Base-by-base conservation (phyloP, 2,888 invertebrate species). In the Eupithecia pulchellata region DNA sequence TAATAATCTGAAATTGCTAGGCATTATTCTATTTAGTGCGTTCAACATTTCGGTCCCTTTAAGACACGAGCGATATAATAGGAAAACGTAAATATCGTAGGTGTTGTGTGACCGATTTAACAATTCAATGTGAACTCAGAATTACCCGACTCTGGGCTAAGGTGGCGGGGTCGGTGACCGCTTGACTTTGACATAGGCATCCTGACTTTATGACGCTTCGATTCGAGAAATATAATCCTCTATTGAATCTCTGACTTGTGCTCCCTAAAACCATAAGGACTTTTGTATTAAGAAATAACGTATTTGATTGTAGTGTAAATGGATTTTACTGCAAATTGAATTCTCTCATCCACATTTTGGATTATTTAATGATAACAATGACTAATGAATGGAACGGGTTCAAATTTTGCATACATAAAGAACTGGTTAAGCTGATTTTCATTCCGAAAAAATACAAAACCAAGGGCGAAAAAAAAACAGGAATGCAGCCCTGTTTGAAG, bases 111-210 rank as follows among this genome's bases (percentile, higher is more conserved):
- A 82, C 81, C 82, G 81, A 79, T 78, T 79, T 77, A 82, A 81
- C 75, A 82, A 81, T 78, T 82, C 65, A 74, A 78, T 79, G 77
- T 82, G 30, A 67, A 55, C 47, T 32, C 57, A 72, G 75, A 82
- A 83, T 82, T 77, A 75, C 76, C 74, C 67, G 74, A 70, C 75
- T 77, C 68, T 76, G 76, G 57, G 34, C 27, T 75, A 76, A 82
- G 77, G 80, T 78, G 79, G 72, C 75, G 75, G 75, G 78, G 84
- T 80, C 79, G 79, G 72, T 80, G 82, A 84, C 82, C 83, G 81
- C 76, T 64, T 84, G 87, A 87, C 86, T 85, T 87, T 88, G 83
- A 83, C 77, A 82, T 79, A n/a, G n/a, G n/a, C n/a, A 81, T 74
- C 73, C 76, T 72, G 78, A 66, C 75, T 62, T 27, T 57, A 62